phyloP scores from a whole-genome alignment of 2,113 vertebrate genomes.

The Panthera leo region DNA sequence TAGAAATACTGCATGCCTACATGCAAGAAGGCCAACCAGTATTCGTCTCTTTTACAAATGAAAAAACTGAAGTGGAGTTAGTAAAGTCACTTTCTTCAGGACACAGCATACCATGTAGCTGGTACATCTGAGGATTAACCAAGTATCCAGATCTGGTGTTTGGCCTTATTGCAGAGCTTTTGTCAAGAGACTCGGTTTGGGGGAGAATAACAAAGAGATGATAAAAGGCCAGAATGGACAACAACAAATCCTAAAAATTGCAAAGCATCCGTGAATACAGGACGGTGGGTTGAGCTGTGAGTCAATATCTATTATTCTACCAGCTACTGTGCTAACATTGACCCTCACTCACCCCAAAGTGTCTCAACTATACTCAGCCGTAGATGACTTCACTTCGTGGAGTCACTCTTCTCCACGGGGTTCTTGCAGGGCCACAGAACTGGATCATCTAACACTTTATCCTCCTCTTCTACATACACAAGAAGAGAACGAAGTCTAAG shows the following conservation, averaged over 20 bases:
- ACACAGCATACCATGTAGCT: not conserved
- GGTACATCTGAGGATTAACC: not conserved
- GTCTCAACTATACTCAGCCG: not conserved
- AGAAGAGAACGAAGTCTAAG: not conserved
- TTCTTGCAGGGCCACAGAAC: not conserved
- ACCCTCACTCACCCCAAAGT: not conserved
- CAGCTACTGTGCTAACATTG: not conserved
- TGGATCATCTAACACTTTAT: not conserved
- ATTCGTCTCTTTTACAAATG: not conserved
- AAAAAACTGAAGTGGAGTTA: not conserved
- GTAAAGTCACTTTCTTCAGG: not conserved
- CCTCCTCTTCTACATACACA: not conserved
- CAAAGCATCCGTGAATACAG: not conserved
- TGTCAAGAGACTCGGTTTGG: not conserved
- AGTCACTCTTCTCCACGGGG: not conserved
- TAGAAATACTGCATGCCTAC: not conserved
- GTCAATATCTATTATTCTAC: not conserved
- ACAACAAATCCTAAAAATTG: not conserved
- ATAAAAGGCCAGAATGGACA: not conserved
- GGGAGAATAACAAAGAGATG: not conserved
- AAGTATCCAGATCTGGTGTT: not conserved
- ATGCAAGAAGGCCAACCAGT: not conserved
- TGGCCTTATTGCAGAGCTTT: not conserved
- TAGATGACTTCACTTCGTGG: not conserved
- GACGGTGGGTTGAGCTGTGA: not conserved